These are phyloP conservation scores for Tetragonula clypearis DNA, from an alignment of 1,140 invertebrate species.

Conservation along the genomic window DNA sequence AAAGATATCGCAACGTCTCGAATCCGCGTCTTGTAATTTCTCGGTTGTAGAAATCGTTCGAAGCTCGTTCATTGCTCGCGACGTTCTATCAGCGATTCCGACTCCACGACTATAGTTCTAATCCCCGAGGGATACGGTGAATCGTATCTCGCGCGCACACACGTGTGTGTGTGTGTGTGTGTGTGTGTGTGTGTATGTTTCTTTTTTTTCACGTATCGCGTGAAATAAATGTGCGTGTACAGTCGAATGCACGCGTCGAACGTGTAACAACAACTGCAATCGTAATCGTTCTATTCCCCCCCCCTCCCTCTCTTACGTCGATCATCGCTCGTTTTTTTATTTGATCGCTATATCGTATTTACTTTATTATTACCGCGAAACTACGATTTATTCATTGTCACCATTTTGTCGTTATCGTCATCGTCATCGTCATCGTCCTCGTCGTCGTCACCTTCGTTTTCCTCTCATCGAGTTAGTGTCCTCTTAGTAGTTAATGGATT, in stretches of 20 bases:
- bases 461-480: neutral
- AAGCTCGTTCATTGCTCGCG: too few relatives aligned
- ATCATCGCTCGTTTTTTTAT: conserved; percentile 44
- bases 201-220: too few relatives aligned
- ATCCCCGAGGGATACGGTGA: too few relatives aligned
- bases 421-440: conserved; percentile 8
- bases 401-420: neutral
- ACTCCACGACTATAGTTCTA: too few relatives aligned
- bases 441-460: conserved; percentile 7
- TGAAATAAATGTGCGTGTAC: neutral
- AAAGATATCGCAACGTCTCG: neutral
- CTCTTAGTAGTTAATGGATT: neutral
- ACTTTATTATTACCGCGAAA: conserved; percentile 52
- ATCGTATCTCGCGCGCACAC: too few relatives aligned
- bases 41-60: too few relatives aligned
- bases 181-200: too few relatives aligned
- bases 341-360: conserved; percentile 57
- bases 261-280: conserved; percentile 63
- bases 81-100: neutral
- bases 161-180: too few relatives aligned
- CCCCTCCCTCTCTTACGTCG: conserved; percentile 18
- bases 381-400: conserved; percentile 43
- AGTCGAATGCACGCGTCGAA: conserved; percentile 7
- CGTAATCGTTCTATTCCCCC: conserved; percentile 62
- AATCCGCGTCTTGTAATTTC: neutral